Base-by-base conservation (phyloP, 2,113 vertebrate genomes). In the Motacilla alba region DNA sequence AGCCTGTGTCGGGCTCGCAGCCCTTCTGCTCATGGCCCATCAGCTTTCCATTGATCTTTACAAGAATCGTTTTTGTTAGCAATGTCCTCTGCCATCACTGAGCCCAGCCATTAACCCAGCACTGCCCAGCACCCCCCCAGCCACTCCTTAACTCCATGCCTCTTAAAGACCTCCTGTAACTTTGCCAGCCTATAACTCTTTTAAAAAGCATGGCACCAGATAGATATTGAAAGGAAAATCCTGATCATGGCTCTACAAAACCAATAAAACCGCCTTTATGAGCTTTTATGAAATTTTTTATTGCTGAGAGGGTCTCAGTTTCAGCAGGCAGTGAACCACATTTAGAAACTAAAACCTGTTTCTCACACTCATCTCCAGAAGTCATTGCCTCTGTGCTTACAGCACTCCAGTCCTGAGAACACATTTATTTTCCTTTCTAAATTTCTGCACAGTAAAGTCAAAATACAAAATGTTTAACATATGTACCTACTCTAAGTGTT, bases 191-290 rank as follows among this genome's bases (percentile, higher is more conserved):
- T 81, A 1, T 92, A 95, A 90, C 66, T 95, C 95, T 75, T 63
- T 50, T 76, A 33, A 82, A 96, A 80, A 78, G 70, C 56, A 35
- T 53, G 78, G 46, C 43, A 67, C 76, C 69, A 91, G 30, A 56
- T 49, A 81, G 77, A 35, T 86, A 92, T 50, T 93, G 91, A 95
- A 94, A 95, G 80, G 73, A 66, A 87, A 94, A 89, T 60, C 76
- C 84, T 94, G 87, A 60, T 76, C 56, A 35, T 81, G 63, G 70
- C 87, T 87, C 26, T 86, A 35, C 87, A 88, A 52, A 91, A 44
- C 75, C 81, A 93, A 76, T 96, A 93, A 91, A 97, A 20, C 44
- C 52, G 41, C 43, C 62, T 92, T 94, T 87, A 85, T 80, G 84
- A 78, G 85, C 55, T 81, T 82, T 91, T 87, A 76, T 90, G 64